A percentile compares a stretch with the other conserved stretches of the same genome.
These are phyloP conservation scores for Zaprionus inermis DNA, from an alignment of 1,140 invertebrate genomes.

Conservation along the genomic window DNA sequence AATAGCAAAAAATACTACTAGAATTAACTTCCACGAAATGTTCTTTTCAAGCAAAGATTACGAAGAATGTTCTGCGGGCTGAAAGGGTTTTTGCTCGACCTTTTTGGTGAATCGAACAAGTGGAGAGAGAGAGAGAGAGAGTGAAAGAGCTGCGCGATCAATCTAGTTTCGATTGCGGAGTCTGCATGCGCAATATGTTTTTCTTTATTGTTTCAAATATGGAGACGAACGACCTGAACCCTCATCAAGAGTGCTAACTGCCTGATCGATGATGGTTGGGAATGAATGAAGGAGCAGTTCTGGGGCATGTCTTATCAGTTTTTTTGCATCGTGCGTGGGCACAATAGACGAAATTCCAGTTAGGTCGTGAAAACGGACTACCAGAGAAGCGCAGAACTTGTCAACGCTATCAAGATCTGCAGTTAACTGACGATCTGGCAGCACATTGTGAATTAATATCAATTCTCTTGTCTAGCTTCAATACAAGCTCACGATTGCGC, in stretches of 20 bases:
- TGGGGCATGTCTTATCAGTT: conserved; percentile 58
- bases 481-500: conserved; percentile 18
- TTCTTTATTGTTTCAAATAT: conserved; percentile 51
- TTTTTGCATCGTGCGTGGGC: conserved; percentile 43
- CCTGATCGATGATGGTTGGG: conserved; percentile 34
- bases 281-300: conserved; percentile 38
- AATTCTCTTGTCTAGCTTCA: conserved; percentile 20
- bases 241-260: conserved; percentile 69
- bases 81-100: conserved; percentile 50
- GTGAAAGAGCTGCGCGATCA: conserved; percentile 47
- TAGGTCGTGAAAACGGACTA: conserved; percentile 40
- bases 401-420: conserved; percentile 55
- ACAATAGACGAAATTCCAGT: conserved; percentile 34
- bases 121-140: conserved; percentile 17
- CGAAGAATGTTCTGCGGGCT: conserved; percentile 26
- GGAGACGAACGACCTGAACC: conserved; percentile 38
- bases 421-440: conserved; percentile 3
- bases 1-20: conserved; percentile 60
- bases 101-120: conserved; percentile 31
- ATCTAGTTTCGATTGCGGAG: conserved; percentile 47
- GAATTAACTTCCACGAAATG: conserved; percentile 74
- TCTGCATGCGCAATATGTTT: conserved; percentile 61
- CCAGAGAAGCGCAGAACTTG: conserved; percentile 61
- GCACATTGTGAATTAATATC: conserved; percentile 54
- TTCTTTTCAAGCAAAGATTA: conserved; percentile 40